Conservation (phyloP, 2,797 vertebrate genomes). For the Cyprinodon diabolis region DNA sequence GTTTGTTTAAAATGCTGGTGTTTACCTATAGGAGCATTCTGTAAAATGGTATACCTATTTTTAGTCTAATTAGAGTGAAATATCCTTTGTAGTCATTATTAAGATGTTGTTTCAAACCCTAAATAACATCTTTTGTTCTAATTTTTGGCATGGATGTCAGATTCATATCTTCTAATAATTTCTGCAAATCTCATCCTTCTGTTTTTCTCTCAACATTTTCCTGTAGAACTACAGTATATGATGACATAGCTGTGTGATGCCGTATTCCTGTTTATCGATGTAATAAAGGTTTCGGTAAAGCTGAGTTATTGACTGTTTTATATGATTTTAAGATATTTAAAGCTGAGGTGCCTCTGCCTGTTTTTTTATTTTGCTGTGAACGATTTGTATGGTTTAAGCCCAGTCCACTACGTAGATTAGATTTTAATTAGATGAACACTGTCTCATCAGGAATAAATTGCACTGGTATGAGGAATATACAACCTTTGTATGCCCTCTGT, state of each 20-base stretch:
- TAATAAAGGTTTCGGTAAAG: conserved; percentile 28
- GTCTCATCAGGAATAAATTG: conserved; percentile 38
- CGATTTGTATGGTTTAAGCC: conserved; percentile 3
- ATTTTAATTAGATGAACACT: conserved; percentile 11
- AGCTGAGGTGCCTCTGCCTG: background rate
- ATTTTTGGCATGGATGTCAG: conserved; percentile 72
- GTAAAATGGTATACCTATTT: background rate
- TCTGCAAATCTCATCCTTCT: conserved; percentile 58
- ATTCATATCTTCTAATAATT: conserved; percentile 73
- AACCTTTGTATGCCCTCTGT: conserved; percentile 69
- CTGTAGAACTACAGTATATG: conserved; percentile 20
- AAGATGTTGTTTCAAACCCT: conserved; percentile 46
- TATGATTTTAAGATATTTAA: conserved; percentile 3
- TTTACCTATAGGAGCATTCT: background rate
- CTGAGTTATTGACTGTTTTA: conserved; percentile 18
- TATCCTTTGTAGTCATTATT: conserved; percentile 25
- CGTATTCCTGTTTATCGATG: conserved; percentile 29
- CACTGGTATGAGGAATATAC: conserved; percentile 50
- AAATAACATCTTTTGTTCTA: conserved; percentile 61
- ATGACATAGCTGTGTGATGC: conserved; percentile 23
- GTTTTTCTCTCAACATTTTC: conserved; percentile 50
- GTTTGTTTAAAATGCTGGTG: background rate
- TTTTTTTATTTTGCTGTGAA: conserved; percentile 1
- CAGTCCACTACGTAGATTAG: conserved; percentile 13
- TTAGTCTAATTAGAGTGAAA: conserved; percentile 18